Base-by-base conservation (phyloP, 2,888 invertebrate species). In the Heterodera filipjevi region DNA sequence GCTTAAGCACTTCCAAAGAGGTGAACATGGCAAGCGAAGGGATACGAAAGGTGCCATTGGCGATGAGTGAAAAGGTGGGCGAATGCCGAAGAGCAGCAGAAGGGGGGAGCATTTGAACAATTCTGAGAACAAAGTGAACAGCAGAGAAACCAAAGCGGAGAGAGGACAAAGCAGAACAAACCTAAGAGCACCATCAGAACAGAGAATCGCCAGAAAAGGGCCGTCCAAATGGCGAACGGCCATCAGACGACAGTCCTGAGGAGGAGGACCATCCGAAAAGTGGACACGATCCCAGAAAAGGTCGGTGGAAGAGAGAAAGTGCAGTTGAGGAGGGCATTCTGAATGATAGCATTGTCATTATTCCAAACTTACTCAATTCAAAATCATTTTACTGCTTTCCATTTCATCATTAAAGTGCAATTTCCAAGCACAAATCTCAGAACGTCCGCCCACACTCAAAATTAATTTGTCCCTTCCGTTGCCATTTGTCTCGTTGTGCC, bases 381-480 rank as follows among this genome's bases (percentile, higher is more conserved):
- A 27, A 8, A n/a, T 59, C 59, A 27, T 59, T 59, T 6, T 59
- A n/a, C 59, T 6, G 39, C 59, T 8, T 59, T 59, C n/a, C n/a
- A n/a, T n/a, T 8, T n/a, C 59, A 8, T 1, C 22, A 3, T 75
- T 19, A 8, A 75, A 19, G 22, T 33, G 22, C 46, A 75, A 75
- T 64, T n/a, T 32, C 64, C 75, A 75, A 27, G 49, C 66, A 35
- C 66, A 53, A 30, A 75, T 46, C 68, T 75, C 75, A 3, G 75
- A 75, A 35, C 75, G 75, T 12, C 75, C 75, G 39, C 75, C 75
- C 66, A 66, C 75, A 46, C 75, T 75, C 16, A 75, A 44, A 8
- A 75, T n/a, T 16, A 75, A 59, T 68, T 32, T 32, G 68, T 35
- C 68, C 6, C 59, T n/a, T 59, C 3, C n/a, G 27, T 27, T 59